Evolutionary conservation across 2,888 invertebrate species (phyloP).

Genomic region (Gerosis bhagava): DNA sequence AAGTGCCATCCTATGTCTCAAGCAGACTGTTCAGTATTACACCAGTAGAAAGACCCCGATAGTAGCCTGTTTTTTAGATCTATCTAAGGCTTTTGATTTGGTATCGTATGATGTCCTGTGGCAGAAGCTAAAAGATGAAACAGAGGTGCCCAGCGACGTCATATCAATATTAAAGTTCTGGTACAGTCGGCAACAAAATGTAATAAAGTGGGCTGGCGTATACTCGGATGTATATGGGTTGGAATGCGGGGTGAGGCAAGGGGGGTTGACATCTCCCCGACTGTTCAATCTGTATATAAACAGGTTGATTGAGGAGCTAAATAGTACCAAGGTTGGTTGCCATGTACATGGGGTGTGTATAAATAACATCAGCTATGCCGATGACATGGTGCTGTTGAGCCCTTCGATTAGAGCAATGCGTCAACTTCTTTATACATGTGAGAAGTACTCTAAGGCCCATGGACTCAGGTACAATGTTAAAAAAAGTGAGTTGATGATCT

Average conservation of each 20-base stretch:
- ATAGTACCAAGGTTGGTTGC: constrained; percentile 15
- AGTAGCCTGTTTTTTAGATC: constrained; percentile 25
- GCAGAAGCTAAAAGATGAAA: too few species aligned
- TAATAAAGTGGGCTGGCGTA: constrained; percentile 27
- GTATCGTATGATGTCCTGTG: too few species aligned
- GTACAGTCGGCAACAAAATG: constrained; percentile 32
- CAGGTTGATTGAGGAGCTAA: too few species aligned
- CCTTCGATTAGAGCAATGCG: constrained; percentile 13
- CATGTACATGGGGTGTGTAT: constrained; percentile 6
- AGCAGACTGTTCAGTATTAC: constrained; percentile 29
- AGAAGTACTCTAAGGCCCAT: constrained; percentile 5
- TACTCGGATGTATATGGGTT: constrained; percentile 17
- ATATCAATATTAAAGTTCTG: constrained; percentile 27
- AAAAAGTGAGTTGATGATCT: constrained; percentile 12
- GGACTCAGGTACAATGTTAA: constrained; percentile 9
- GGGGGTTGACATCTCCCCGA: constrained; percentile 14
- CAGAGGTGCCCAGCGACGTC: constrained; percentile 13
- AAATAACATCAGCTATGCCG: too few species aligned
- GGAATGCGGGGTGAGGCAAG: constrained; percentile 32
- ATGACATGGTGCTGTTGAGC: too few species aligned
- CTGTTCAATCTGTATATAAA: constrained; percentile 21
- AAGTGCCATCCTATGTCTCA: constrained; percentile 25
- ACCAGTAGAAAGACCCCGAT: constrained; percentile 22
- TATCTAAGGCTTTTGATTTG: too few species aligned
- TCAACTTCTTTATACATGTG: constrained; percentile 5